Conservation (phyloP, 2,113 vertebrate genomes). For the Shinisaurus crocodilurus region DNA sequence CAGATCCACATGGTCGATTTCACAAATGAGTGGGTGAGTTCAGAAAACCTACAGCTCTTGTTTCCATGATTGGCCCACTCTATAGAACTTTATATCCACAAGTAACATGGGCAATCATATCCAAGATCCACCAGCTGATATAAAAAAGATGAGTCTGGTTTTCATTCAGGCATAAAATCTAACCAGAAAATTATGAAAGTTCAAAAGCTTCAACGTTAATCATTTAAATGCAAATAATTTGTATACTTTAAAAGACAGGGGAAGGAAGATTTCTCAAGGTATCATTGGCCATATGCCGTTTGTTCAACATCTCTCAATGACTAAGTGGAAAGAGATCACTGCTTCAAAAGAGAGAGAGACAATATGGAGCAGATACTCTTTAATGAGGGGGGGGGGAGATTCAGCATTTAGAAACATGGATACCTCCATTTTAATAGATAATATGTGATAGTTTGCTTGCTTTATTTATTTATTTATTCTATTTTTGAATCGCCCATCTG, state of each 20-base stretch:
- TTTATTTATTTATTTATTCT: neutral
- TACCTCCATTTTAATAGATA: neutral
- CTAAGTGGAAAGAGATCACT: neutral
- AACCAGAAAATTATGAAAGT: neutral
- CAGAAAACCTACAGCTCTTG: constrained; percentile 30
- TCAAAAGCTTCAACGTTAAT: neutral
- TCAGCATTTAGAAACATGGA: neutral
- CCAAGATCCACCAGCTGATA: constrained; percentile 14
- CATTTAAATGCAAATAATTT: neutral
- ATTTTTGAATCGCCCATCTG: no score
- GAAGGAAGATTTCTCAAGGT: neutral
- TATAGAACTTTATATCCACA: constrained; percentile 28
- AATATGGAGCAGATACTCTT: neutral
- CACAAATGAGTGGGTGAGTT: constrained; percentile 33
- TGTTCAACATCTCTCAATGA: neutral
- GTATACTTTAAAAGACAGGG: neutral
- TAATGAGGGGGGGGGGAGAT: neutral
- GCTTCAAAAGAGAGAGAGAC: neutral
- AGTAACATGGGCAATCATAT: constrained; percentile 16
- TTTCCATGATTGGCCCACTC: neutral
- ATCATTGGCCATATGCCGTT: neutral
- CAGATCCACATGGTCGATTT: constrained; percentile 56
- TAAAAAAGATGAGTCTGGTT: neutral
- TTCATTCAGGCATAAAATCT: constrained; percentile 20
- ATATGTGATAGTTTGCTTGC: neutral